Conservation (phyloP, 1,140 invertebrate species). For the Arctopsyche grandis region DNA sequence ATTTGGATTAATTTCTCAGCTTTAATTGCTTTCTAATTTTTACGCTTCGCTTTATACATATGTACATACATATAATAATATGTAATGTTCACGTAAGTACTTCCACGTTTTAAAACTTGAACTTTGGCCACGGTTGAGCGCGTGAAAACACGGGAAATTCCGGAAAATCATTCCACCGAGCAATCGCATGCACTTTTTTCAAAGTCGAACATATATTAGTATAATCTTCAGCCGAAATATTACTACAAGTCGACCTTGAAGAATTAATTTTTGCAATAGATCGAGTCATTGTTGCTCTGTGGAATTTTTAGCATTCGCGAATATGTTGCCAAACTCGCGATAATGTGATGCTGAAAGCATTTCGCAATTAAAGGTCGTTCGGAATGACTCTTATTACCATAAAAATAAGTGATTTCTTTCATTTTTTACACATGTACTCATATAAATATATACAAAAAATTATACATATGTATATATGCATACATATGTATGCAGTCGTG, state of each 20-base stretch:
- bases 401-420: not conserved
- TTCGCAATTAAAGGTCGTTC: slow-evolving; percentile 32
- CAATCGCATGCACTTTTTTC: not conserved
- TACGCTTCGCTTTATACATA: not conserved
- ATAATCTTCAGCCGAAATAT: not conserved
- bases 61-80: not conserved
- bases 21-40: not conserved
- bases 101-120: too few species aligned
- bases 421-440: not conserved
- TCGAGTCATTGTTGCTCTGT: slow-evolving; percentile 14
- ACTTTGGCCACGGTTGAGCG: too few species aligned
- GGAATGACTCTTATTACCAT: not conserved
- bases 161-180: not conserved
- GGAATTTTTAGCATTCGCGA: slow-evolving; percentile 22
- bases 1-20: not conserved
- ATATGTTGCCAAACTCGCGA: slow-evolving; percentile 11
- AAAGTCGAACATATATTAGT: too few species aligned
- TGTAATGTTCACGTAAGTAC: not conserved
- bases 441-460: not conserved
- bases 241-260: slow-evolving; percentile 4
- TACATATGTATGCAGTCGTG: not conserved
- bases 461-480: not conserved
- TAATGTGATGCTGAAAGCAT: not conserved
- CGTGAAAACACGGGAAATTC: not conserved
- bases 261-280: slow-evolving; percentile 24